Conservation (phyloP, 2,113 vertebrate species). For the Cinclus cinclus region DNA sequence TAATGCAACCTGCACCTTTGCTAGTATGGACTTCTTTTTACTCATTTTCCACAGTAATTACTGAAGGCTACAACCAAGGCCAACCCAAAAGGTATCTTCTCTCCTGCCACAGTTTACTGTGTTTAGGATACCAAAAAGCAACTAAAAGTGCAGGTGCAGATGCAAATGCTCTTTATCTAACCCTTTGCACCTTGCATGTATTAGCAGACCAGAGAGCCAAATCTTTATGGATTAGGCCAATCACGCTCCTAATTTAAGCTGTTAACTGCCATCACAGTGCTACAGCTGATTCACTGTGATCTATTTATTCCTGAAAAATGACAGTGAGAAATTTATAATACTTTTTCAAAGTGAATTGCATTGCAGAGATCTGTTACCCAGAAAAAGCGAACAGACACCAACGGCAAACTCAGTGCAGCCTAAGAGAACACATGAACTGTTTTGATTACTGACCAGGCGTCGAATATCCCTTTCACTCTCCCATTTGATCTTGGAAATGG, state of each 20-base stretch:
- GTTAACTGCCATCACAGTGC: not conserved
- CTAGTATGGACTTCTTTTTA: not conserved
- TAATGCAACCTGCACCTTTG: not conserved
- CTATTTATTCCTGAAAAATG: not conserved
- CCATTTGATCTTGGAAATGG: constrained; percentile 98
- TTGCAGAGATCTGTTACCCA: not conserved
- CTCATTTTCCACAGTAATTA: not conserved
- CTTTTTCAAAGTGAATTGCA: not conserved
- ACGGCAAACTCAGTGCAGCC: not conserved
- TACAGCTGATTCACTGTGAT: not conserved
- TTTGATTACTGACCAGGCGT: constrained; percentile 84
- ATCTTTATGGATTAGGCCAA: not conserved
- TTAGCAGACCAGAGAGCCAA: not conserved
- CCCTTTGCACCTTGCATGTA: not conserved
- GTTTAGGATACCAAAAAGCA: not conserved
- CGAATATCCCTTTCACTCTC: constrained; percentile 94
- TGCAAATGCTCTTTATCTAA: not conserved
- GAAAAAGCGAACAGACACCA: not conserved
- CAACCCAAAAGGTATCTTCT: not conserved
- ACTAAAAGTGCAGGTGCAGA: not conserved
- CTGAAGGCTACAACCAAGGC: not conserved
- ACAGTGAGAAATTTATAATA: not conserved
- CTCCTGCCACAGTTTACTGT: not conserved
- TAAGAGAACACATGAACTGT: not conserved
- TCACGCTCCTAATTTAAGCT: not conserved